Evolutionary conservation across 2,888 invertebrate species (phyloP).

Genomic region (Colletes collaris): DNA sequence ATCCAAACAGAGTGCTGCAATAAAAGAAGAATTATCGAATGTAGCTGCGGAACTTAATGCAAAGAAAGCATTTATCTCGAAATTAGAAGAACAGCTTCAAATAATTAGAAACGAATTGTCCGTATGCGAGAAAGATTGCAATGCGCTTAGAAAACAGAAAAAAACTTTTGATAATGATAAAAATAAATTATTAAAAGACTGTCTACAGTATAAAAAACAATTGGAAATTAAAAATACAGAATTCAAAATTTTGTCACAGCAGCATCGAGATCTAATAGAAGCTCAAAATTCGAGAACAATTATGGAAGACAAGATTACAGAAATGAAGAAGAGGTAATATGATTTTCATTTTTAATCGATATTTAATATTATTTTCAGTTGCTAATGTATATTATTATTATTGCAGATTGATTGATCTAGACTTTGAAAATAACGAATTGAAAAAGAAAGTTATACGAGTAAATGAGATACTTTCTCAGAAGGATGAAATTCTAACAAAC

Average conservation of each 20-base stretch:
- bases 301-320: conserved; percentile 48
- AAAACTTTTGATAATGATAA: conserved; percentile 47
- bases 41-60: conserved; percentile 23
- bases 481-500: conserved; percentile 51
- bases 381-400: conserved; percentile 4
- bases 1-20: neutral
- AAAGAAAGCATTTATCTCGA: conserved; percentile 33
- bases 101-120: conserved; percentile 22
- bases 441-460: conserved; percentile 38
- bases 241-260: conserved; percentile 51
- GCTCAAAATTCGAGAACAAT: conserved; percentile 46
- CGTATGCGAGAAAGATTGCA: conserved; percentile 23
- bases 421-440: conserved; percentile 60
- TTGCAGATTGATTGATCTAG: conserved; percentile 60
- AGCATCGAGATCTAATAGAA: conserved; percentile 8
- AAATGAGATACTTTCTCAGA: conserved; percentile 47
- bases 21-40: conserved; percentile 38
- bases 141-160: conserved; percentile 38
- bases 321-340: conserved; percentile 61
- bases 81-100: conserved; percentile 26
- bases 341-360: conserved; percentile 7
- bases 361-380: conserved; percentile 12
- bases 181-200: conserved; percentile 31
- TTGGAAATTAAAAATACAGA: conserved; percentile 34
- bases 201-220: conserved; percentile 29